Evolutionary conservation across 1,140 invertebrate species (phyloP).

Genomic region (Piezodorus guildinii): DNA sequence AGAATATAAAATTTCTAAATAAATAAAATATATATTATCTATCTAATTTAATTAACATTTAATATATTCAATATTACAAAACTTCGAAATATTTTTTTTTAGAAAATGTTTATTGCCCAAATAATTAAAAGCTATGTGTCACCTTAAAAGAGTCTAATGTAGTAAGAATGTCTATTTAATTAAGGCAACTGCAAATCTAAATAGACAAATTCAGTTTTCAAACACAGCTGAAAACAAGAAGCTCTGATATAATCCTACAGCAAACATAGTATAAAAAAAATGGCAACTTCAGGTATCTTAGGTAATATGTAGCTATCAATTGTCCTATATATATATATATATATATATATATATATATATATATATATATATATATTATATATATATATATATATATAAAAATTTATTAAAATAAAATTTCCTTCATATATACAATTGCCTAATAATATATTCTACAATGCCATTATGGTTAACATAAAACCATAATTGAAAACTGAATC

Average conservation of each 20-base stretch:
- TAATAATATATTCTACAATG: constrained; percentile 2
- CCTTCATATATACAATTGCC: constrained; percentile 2
- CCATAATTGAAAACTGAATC: neutral
- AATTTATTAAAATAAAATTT: constrained; percentile 7
- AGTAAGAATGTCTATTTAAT: neutral
- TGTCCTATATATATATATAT: neutral
- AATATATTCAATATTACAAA: no score
- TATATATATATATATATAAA: no score
- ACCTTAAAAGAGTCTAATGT: neutral
- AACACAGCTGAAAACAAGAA: neutral
- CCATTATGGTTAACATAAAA: neutral
- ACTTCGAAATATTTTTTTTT: no score
- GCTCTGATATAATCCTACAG: neutral
- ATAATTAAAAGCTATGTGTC: neutral
- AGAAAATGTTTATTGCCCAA: neutral
- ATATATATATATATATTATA: no score
- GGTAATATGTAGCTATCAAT: neutral
- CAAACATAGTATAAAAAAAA: neutral
- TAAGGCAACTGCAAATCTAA: constrained; percentile 4
- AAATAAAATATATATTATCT: no score
- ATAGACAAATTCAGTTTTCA: neutral
- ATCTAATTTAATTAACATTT: no score
- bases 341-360: no score
- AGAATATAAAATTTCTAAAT: no score
- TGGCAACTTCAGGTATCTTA: neutral